These are phyloP conservation scores for Drosophila melanosoma DNA, from an alignment of 2,888 invertebrate genomes.

Conservation along the genomic window DNA sequence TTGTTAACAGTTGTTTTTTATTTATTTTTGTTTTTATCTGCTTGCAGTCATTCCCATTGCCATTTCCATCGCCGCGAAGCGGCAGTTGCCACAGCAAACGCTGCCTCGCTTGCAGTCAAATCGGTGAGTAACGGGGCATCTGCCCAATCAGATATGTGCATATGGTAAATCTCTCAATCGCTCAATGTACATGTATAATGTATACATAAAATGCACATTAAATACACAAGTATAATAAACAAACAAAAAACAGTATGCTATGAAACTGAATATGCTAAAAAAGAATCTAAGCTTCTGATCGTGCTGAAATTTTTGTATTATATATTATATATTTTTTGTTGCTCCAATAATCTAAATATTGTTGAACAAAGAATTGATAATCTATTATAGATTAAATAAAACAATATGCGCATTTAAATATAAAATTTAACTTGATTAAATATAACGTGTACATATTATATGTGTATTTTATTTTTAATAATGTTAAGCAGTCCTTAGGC, in stretches of 20 bases:
- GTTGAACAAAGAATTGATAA: not conserved
- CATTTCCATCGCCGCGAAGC: slow-evolving; percentile 44
- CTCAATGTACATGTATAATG: not conserved
- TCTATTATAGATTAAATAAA: not conserved
- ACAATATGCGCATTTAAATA: not conserved
- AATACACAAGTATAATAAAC: not conserved
- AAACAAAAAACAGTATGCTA: not conserved
- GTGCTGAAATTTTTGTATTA: no score
- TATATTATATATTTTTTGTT: no score
- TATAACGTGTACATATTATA: not conserved
- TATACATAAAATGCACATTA: not conserved
- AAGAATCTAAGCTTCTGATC: not conserved
- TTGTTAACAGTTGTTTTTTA: slow-evolving; percentile 15
- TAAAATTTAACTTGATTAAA: not conserved
- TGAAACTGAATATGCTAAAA: not conserved
- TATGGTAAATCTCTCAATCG: not conserved
- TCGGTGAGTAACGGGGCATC: slow-evolving; percentile 35
- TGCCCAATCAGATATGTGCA: not conserved
- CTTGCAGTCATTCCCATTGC: slow-evolving; percentile 53
- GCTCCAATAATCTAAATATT: not conserved
- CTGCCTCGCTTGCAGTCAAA: slow-evolving; percentile 30
- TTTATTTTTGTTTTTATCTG: not conserved
- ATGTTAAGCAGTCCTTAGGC: not conserved
- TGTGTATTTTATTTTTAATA: no score
- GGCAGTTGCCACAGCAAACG: slow-evolving; percentile 33